Percentiles rank a stretch among this genome's conserved stretches.
phyloP scores from a whole-genome alignment of 2,113 vertebrate genomes.

The Lathamus discolor region DNA sequence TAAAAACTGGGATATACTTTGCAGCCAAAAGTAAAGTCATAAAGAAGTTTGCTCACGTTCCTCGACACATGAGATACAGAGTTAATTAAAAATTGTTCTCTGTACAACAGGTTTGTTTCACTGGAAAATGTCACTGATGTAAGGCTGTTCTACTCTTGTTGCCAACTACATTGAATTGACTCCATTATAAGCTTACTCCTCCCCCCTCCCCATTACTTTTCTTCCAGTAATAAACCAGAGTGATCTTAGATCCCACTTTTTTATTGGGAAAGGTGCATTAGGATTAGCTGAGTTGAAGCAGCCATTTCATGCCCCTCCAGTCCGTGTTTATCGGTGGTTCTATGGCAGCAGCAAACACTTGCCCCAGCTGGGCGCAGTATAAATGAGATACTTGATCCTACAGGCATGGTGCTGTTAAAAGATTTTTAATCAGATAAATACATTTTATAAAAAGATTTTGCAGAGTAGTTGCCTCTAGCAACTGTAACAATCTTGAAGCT shows the following conservation, averaged over 20 bases:
- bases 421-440: slow-evolving; percentile 75
- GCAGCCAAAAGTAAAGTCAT: slow-evolving; percentile 67
- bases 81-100: slow-evolving; percentile 79
- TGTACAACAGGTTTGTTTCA: slow-evolving; percentile 70
- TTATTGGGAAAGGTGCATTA: slow-evolving; percentile 36
- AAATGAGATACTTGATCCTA: slow-evolving; percentile 55
- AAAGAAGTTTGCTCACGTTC: slow-evolving; percentile 78
- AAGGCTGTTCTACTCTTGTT: slow-evolving; percentile 62
- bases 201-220: slow-evolving; percentile 32
- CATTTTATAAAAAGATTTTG: slow-evolving; percentile 65
- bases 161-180: slow-evolving; percentile 55
- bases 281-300: not conserved
- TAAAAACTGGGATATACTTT: slow-evolving; percentile 66
- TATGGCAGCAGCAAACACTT: not conserved
- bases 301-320: not conserved
- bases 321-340: not conserved
- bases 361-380: not conserved
- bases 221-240: slow-evolving; percentile 51
- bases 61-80: slow-evolving; percentile 70
- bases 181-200: slow-evolving; percentile 57
- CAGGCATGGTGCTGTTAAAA: slow-evolving; percentile 35
- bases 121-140: slow-evolving; percentile 73
- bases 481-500: slow-evolving; percentile 23
- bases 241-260: not conserved
- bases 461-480: slow-evolving; percentile 61